phyloP scores from a whole-genome alignment of 2,888 invertebrate species.

The Trachelus tabidus region DNA sequence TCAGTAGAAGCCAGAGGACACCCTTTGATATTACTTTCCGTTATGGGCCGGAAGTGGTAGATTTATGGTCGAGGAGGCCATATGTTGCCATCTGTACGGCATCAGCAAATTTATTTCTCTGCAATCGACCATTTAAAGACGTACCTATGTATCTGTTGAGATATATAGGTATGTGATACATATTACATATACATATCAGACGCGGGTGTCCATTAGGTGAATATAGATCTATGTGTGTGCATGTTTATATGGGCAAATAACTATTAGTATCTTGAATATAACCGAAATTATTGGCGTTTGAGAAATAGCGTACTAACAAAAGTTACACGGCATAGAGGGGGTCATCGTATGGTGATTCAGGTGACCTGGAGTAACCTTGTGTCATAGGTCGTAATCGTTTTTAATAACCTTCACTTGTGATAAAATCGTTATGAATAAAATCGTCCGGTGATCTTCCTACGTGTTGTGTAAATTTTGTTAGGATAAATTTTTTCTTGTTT shows the following conservation, averaged over 20 bases:
- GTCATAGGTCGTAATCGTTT: too few species aligned
- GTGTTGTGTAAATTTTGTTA: background rate
- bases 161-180: background rate
- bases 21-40: constrained; percentile 54
- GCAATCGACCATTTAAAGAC: background rate
- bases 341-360: too few species aligned
- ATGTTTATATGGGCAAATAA: too few species aligned
- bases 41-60: constrained; percentile 51
- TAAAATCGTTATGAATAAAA: too few species aligned
- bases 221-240: too few species aligned
- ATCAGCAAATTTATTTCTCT: constrained; percentile 2
- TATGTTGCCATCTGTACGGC: constrained; percentile 23
- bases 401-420: too few species aligned
- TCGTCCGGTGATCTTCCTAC: background rate
- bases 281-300: background rate
- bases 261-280: background rate
- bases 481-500: background rate
- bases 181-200: background rate
- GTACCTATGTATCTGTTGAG: background rate
- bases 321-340: background rate
- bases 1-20: constrained; percentile 17
- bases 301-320: background rate
- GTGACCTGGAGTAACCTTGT: too few species aligned
- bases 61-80: constrained; percentile 47
- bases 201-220: too few species aligned